phyloP scores from a whole-genome alignment of 2,888 invertebrate species.

The Brachyopa scutellaris region DNA sequence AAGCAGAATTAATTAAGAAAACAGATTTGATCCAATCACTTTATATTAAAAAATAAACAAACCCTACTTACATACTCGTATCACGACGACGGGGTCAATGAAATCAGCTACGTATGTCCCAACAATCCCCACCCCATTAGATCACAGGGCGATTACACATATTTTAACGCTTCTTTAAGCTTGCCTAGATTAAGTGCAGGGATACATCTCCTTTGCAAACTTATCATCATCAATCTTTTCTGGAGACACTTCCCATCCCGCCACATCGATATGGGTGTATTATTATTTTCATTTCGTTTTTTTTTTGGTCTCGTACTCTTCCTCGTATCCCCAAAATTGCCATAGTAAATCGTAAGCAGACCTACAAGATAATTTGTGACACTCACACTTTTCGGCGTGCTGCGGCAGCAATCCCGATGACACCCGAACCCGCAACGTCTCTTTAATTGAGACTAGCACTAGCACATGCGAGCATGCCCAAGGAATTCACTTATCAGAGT shows the following conservation, averaged over 20 bases:
- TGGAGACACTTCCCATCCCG: constrained; percentile 5
- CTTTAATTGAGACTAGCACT: constrained; percentile 45
- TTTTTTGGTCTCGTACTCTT: constrained; percentile 1
- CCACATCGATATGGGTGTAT: neutral
- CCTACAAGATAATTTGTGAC: constrained; percentile 48
- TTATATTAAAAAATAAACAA: neutral
- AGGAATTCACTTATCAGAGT: constrained; percentile 45
- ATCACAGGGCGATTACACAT: constrained; percentile 40
- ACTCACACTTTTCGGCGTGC: neutral
- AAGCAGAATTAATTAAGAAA: constrained; percentile 44
- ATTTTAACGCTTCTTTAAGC: constrained; percentile 59
- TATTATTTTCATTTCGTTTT: constrained; percentile 13
- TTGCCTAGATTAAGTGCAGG: constrained; percentile 43
- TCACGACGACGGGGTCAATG: constrained; percentile 8
- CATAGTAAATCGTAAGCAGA: constrained; percentile 47
- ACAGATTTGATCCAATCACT: constrained; percentile 6
- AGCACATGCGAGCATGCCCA: neutral
- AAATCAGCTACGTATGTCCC: neutral
- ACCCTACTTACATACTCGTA: too few relatives aligned
- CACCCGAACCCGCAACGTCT: constrained; percentile 20
- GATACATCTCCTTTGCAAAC: constrained; percentile 40
- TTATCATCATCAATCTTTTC: constrained; percentile 68
- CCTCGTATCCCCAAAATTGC: constrained; percentile 39
- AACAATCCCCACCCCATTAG: neutral
- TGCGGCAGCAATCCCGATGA: constrained; percentile 17